Evolutionary conservation across 2,888 invertebrate species (phyloP), one percentile per base, ranked within the genome.

Genomic region (Masnerella sp.): DNA sequence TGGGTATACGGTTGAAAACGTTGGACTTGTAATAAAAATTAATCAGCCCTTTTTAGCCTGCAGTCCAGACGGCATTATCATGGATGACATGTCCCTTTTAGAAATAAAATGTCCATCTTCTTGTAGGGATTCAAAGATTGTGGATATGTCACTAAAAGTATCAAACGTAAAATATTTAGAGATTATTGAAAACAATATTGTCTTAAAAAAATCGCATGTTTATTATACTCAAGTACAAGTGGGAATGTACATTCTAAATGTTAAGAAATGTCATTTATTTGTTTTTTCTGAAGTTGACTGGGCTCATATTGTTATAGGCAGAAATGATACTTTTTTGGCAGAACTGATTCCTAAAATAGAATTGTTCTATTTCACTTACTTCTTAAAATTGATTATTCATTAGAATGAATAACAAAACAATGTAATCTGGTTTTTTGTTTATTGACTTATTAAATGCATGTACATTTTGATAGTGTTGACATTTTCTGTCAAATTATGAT

Each of bases 1-100:
- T 22, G 20, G n/a, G 20, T 47, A n/a, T 4, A 28, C 8, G 17
- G 45, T 54, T 0, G n/a, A 54, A 5, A 9, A 11, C n/a, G 52
- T 59, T 14, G 71, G 58, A 0, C 18, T 58, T 8, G 36, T 71
- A 5, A 18, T 71, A 12, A 34, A 38, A 30, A 2, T 58, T 4
- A 38, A 43, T 28, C 70, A 70, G 56, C 47, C 54, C 0, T 70
- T 49, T 54, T 47, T 70, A n/a, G 70, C n/a, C 70, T 11, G 51
- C 47, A 40, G 40, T 18, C 18, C 40, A 1, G 40, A 40, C 18
- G 40, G 40, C 4, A 18, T 40, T 5, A 40, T 17, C 2, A 9
- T 40, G 9, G n/a, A 5, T 7, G 40, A 40, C 2, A 18, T 12
- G 5, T 11, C 61, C 28, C 34, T 67, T n/a, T 15, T 47, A 15